These are phyloP conservation scores for Nemurella pictetii DNA, from an alignment of 2,888 invertebrate species.

Conservation along the genomic window DNA sequence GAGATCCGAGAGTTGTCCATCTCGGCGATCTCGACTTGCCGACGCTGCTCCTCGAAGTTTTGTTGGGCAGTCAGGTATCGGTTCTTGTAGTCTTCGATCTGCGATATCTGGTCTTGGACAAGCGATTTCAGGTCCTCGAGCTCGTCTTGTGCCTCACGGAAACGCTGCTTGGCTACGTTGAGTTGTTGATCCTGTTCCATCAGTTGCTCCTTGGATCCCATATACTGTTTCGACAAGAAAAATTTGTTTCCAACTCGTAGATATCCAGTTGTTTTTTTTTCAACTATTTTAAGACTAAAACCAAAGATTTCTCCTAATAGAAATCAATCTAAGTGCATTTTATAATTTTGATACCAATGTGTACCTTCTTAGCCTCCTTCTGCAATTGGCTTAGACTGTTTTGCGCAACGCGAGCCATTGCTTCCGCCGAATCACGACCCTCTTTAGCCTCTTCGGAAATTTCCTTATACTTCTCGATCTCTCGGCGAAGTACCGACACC, in stretches of 20 bases:
- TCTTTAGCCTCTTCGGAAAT: slow-evolving; percentile 52
- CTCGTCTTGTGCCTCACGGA: slow-evolving; percentile 63
- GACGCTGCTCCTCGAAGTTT: slow-evolving; percentile 68
- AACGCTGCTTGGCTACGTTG: slow-evolving; percentile 58
- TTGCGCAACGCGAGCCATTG: slow-evolving; percentile 61
- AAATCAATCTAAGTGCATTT: neutral
- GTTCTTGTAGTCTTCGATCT: slow-evolving; percentile 69
- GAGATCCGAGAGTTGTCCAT: slow-evolving; percentile 71
- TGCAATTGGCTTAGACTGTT: slow-evolving; percentile 48
- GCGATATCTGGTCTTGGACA: slow-evolving; percentile 67
- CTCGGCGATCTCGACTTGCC: slow-evolving; percentile 71
- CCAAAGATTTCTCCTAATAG: neutral
- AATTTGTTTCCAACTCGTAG: too few relatives aligned
- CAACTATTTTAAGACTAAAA: neutral
- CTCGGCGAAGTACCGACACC: slow-evolving; percentile 59
- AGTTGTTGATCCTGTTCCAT: slow-evolving; percentile 64
- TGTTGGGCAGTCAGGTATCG: slow-evolving; percentile 72
- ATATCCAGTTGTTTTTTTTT: slow-evolving; percentile 18
- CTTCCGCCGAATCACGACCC: slow-evolving; percentile 61
- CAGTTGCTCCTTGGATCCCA: slow-evolving; percentile 63
- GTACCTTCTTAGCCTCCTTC: slow-evolving; percentile 9
- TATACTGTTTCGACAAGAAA: neutral
- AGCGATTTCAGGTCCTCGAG: slow-evolving; percentile 52
- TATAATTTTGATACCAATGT: neutral
- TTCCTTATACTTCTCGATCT: slow-evolving; percentile 56